A percentile compares a stretch with the other conserved stretches of the same genome.
Evolutionary conservation across 1,140 invertebrate genomes (phyloP).

Genomic region (Drosophila littoralis): DNA sequence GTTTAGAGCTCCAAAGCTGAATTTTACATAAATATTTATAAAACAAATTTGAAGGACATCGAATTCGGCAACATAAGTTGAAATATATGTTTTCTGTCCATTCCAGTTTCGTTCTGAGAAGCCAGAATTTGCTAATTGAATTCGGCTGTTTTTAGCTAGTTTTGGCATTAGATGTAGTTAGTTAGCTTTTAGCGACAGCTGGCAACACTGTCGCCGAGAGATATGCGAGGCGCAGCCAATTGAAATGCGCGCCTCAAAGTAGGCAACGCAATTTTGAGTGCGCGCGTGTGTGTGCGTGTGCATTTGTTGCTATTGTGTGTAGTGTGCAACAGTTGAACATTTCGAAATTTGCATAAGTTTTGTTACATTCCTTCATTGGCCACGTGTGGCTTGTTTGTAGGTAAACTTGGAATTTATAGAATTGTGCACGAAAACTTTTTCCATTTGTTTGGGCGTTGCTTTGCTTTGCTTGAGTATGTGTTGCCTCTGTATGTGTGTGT

Average conservation of each 20-base stretch:
- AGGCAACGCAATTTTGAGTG: slow-evolving; percentile 20
- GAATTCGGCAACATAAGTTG: no score
- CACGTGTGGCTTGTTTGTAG: slow-evolving; percentile 23
- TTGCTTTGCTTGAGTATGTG: neutral
- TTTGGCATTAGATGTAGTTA: no score
- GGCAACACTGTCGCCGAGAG: neutral
- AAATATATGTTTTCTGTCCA: no score
- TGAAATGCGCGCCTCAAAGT: slow-evolving; percentile 37
- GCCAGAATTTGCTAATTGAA: no score
- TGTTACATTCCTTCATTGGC: slow-evolving; percentile 31
- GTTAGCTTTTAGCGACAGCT: no score
- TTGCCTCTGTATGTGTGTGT: slow-evolving; percentile 7
- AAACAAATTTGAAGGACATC: no score
- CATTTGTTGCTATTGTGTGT: slow-evolving; percentile 22
- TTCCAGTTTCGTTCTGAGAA: no score
- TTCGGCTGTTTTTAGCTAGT: no score
- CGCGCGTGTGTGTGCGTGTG: slow-evolving; percentile 17
- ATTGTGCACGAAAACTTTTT: slow-evolving; percentile 73
- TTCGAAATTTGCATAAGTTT: slow-evolving; percentile 77
- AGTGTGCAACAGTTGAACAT: slow-evolving; percentile 77
- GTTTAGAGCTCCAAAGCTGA: no score
- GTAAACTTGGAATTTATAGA: slow-evolving; percentile 72
- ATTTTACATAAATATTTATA: no score
- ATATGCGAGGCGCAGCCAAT: slow-evolving; percentile 7
- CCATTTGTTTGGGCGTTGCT: slow-evolving; percentile 57